A percentile compares a stretch with the other conserved stretches of the same genome.
phyloP scores from a whole-genome alignment of 2,797 vertebrate genomes.

The Microchirus variegatus region DNA sequence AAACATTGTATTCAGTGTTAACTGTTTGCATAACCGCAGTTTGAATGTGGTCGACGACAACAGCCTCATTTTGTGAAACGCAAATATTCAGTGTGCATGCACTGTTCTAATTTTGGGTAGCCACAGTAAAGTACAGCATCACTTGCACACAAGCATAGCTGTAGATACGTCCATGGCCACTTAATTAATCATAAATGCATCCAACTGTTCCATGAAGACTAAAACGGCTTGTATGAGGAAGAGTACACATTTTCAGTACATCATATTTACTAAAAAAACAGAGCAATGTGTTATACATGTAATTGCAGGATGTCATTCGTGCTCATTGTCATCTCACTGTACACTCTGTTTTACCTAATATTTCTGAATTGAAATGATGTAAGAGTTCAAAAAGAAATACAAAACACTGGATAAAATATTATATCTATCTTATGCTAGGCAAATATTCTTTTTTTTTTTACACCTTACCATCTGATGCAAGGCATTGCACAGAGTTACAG shows the following conservation, averaged over 20 bases:
- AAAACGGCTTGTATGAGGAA: constrained; percentile 13
- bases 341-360: constrained; percentile 24
- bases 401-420: constrained; percentile 7
- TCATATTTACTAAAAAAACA: no score
- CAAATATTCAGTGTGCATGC: background rate
- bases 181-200: constrained; percentile 4
- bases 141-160: constrained; percentile 7
- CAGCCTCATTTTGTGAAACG: constrained; percentile 3
- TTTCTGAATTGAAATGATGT: constrained; percentile 14
- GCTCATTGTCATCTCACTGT: constrained; percentile 11
- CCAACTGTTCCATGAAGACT: constrained; percentile 5
- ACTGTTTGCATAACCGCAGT: background rate
- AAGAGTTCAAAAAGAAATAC: background rate
- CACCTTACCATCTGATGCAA: constrained; percentile 15
- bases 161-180: constrained; percentile 2
- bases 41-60: no score
- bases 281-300: constrained; percentile 10
- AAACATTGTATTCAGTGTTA: constrained; percentile 1
- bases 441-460: constrained; percentile 13
- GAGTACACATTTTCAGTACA: background rate
- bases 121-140: constrained; percentile 4
- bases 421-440: constrained; percentile 5
- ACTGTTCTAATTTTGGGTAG: constrained; percentile 3
- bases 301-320: constrained; percentile 16
- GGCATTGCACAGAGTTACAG: constrained; percentile 20